Conservation (phyloP, 2,113 vertebrate genomes). For the Bagarius yarrelli region DNA sequence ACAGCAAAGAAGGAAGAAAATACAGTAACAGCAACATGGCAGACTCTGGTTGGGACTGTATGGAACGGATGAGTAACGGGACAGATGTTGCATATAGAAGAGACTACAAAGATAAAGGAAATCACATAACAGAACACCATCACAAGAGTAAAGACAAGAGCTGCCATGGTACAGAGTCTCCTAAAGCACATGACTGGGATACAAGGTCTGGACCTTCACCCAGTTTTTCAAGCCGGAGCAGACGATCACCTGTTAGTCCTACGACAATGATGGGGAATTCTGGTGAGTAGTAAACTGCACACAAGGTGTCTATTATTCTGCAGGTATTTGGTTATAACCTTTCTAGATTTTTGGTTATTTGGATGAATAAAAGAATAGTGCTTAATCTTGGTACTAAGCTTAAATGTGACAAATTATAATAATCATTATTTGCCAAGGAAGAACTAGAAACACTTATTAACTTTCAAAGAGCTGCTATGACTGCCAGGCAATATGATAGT, state of each 20-base stretch:
- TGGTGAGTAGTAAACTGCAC: constrained; percentile 67
- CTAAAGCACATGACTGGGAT: constrained; percentile 93
- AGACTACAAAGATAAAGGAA: constrained; percentile 63
- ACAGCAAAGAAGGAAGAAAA: constrained; percentile 54
- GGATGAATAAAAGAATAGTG: background rate
- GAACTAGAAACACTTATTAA: background rate
- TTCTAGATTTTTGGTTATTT: background rate
- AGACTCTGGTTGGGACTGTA: constrained; percentile 52
- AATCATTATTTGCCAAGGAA: background rate
- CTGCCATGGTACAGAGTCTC: constrained; percentile 77
- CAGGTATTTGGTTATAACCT: background rate
- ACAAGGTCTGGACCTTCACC: constrained; percentile 78
- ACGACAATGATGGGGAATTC: constrained; percentile 80
- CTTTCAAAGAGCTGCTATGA: background rate
- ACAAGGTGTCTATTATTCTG: no score
- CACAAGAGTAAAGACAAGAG: constrained; percentile 82
- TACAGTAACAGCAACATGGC: constrained; percentile 29
- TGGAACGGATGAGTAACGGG: constrained; percentile 65
- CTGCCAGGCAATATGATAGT: background rate
- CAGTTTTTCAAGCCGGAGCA: constrained; percentile 78
- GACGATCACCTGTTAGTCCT: constrained; percentile 85
- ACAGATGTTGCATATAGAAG: constrained; percentile 58
- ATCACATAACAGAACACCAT: constrained; percentile 82
- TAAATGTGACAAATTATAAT: no score
- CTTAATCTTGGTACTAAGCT: background rate